Base-by-base conservation (phyloP, 2,113 vertebrate species). In the Ophiodon elongatus region DNA sequence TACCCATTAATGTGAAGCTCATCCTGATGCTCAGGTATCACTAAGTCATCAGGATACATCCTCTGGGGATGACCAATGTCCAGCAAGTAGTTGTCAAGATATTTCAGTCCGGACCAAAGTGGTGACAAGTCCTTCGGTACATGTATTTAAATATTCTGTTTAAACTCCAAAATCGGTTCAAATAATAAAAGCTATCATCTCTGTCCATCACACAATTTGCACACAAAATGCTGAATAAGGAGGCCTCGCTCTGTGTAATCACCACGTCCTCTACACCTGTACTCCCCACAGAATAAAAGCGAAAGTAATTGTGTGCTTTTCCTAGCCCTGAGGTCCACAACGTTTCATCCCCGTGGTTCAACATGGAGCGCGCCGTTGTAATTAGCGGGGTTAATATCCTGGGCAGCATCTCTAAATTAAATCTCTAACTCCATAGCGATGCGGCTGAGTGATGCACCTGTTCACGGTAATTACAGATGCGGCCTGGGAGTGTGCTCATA, bases 341-440 rank as follows among this genome's bases (percentile, higher is more conserved):
- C 8, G 84, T 70, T 91, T 79, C 83, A 73, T 88, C 85, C 75
- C 88, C 2, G 25, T 60, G 85, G 85, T 83, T 83, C 76, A 82
- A 82, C 62, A 68, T 76, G 45, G 73, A 88, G 72, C 80, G 80
- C 31, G 45, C 69, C 76, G 85, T 83, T 77, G 85, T 90, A 95
- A 95, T 95, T 94, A 96, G 88, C 69, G n/a, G 85, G 91, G 94
- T 94, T 95, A 95, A 95, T 94, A 93, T 94, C 89, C 82, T 65
- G 83, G 90, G 90, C 89, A 89, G 84, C 88, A 89, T 94, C 92
- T 94, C 91, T 91, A 94, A 94, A 95, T 95, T 91, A 95, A 95
- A 94, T 92, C 88, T 93, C 88, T 81, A 93, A 92, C 87, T 94
- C 87, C 35, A 41, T 79, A 78, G 84, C 65, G 83, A 93, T 79